Conservation (phyloP, 2,113 vertebrate species). For the Varanus komodoensis region DNA sequence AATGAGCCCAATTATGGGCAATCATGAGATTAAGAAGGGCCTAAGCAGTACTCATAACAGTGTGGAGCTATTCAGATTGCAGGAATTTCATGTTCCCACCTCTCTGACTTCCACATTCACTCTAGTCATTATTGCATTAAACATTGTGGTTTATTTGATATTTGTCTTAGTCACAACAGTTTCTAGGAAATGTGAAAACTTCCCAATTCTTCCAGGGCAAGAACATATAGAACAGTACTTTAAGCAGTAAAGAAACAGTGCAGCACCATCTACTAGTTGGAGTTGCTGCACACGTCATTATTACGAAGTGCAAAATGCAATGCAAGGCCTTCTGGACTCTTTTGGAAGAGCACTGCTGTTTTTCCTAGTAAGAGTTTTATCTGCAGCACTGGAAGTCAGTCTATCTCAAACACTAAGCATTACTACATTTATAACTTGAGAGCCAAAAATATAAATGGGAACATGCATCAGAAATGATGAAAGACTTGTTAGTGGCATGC, state of each 20-base stretch:
- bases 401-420: neutral
- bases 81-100: neutral
- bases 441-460: conserved; percentile 20
- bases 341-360: neutral
- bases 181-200: neutral
- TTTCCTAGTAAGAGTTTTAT: conserved; percentile 27
- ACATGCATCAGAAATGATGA: conserved; percentile 17
- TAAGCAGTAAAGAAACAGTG: neutral
- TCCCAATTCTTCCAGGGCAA: neutral
- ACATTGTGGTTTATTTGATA: neutral
- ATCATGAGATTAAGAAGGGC: neutral
- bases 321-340: rapidly evolving
- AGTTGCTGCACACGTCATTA: neutral
- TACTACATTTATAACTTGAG: conserved; percentile 10
- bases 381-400: neutral
- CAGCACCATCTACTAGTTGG: neutral
- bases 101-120: neutral
- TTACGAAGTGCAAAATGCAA: neutral
- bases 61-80: neutral
- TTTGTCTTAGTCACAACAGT: neutral
- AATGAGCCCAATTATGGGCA: neutral
- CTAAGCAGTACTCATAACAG: no score
- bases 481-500: neutral
- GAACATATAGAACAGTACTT: neutral
- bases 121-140: neutral